phyloP scores from a whole-genome alignment of 2,797 vertebrate species.

The Sarcoramphus papa region DNA sequence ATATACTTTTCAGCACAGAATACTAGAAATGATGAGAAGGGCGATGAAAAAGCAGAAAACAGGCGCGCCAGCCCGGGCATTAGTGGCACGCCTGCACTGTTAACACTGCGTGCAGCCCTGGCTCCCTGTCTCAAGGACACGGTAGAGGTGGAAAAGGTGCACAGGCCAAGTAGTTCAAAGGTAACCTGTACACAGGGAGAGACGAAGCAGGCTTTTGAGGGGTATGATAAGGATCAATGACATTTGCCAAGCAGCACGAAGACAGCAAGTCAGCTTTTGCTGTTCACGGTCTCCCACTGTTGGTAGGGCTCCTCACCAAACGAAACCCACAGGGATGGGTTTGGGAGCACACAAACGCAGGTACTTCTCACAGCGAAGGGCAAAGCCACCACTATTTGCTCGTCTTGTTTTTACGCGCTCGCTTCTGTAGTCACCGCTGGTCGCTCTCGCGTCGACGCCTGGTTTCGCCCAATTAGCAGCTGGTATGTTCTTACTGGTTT shows the following conservation, averaged over 20 bases:
- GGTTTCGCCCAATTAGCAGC: background rate
- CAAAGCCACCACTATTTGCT: background rate
- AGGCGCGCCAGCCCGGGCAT: background rate
- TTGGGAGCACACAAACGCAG: background rate
- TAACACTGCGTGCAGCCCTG: background rate
- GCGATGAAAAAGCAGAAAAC: background rate
- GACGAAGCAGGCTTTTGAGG: background rate
- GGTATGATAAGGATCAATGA: background rate
- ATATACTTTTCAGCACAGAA: background rate
- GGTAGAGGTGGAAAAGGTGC: background rate
- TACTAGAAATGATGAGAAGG: background rate
- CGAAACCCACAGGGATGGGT: fast-evolving
- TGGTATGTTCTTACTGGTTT: background rate
- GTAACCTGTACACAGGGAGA: background rate
- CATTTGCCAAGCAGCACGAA: background rate
- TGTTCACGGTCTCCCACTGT: background rate
- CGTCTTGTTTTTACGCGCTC: background rate
- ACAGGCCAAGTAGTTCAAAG: background rate
- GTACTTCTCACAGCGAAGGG: background rate
- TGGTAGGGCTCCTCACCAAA: background rate
- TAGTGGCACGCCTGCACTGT: background rate
- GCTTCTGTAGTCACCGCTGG: background rate
- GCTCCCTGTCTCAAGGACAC: background rate
- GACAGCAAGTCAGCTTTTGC: background rate
- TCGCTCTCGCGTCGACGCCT: fast-evolving